Percentiles rank a stretch among this genome's conserved stretches.
Evolutionary conservation across 2,888 invertebrate species (phyloP).

Genomic region (Spicauda simplicius): DNA sequence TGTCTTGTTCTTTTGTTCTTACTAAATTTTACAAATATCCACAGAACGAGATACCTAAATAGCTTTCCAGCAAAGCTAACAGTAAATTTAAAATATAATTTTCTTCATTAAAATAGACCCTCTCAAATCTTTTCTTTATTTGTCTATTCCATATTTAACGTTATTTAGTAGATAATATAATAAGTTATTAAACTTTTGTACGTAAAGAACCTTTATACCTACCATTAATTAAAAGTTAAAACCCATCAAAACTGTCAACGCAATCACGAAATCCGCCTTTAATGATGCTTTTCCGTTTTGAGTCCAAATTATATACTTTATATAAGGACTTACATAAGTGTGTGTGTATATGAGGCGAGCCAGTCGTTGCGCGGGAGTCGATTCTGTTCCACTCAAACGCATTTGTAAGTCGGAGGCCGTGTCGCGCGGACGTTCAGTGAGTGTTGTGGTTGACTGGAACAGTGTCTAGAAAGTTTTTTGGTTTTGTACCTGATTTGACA

Average conservation of each 20-base stretch:
- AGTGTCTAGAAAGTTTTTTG: slow-evolving; percentile 39
- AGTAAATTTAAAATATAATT: too few relatives aligned
- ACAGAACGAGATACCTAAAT: too few relatives aligned
- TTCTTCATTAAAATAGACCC: too few relatives aligned
- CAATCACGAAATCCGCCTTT: slow-evolving; percentile 57
- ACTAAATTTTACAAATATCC: too few relatives aligned
- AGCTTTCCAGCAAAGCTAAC: too few relatives aligned
- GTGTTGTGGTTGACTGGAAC: slow-evolving; percentile 44
- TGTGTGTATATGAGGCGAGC: slow-evolving; percentile 49
- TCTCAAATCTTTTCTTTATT: too few relatives aligned
- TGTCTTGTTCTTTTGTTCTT: too few relatives aligned
- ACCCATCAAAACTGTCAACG: slow-evolving; percentile 47
- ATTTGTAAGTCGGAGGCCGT: slow-evolving; percentile 68
- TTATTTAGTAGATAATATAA: neutral
- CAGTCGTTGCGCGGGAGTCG: slow-evolving; percentile 72
- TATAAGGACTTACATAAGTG: slow-evolving; percentile 70
- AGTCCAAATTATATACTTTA: slow-evolving; percentile 70
- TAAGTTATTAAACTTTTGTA: neutral
- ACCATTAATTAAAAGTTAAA: slow-evolving; percentile 31
- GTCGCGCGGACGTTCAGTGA: slow-evolving; percentile 61
- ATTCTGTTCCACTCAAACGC: slow-evolving; percentile 80
- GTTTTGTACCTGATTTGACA: slow-evolving; percentile 28
- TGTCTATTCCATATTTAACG: too few relatives aligned
- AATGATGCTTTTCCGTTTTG: slow-evolving; percentile 75
- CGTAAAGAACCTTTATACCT: neutral